Conservation (phyloP, 2,888 invertebrate genomes). For the Agrotis puta region DNA sequence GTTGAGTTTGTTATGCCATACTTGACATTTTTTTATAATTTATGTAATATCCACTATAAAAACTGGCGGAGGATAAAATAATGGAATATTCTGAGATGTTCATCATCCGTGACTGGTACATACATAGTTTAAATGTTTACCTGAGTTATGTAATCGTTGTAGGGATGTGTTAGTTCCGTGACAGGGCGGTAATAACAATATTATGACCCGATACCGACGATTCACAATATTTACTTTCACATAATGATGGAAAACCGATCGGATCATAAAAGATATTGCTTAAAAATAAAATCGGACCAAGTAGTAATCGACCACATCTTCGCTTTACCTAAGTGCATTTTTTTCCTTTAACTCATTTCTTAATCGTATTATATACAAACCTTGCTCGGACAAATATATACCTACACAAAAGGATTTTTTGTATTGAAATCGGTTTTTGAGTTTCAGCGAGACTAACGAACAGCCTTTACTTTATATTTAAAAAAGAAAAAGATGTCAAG, state of each 20-base stretch:
- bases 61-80: slow-evolving; percentile 38
- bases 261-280: neutral
- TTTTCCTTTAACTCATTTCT: too few relatives aligned
- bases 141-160: slow-evolving; percentile 69
- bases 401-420: too few relatives aligned
- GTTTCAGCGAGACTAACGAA: too few relatives aligned
- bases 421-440: too few relatives aligned
- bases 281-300: neutral
- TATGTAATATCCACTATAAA: slow-evolving; percentile 32
- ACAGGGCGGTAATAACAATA: slow-evolving; percentile 47
- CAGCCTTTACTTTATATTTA: too few relatives aligned
- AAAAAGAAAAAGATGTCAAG: neutral
- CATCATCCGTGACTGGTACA: slow-evolving; percentile 62
- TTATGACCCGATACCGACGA: slow-evolving; percentile 3
- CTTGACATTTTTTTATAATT: slow-evolving; percentile 37
- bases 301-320: too few relatives aligned
- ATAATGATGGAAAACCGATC: slow-evolving; percentile 24
- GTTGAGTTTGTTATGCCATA: slow-evolving; percentile 24
- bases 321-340: too few relatives aligned
- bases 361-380: too few relatives aligned
- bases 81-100: slow-evolving; percentile 45
- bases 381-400: too few relatives aligned
- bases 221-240: slow-evolving; percentile 22
- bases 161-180: slow-evolving; percentile 66
- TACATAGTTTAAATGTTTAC: slow-evolving; percentile 64